Conservation (phyloP, 2,113 vertebrate species). For the Syrrhaptes paradoxus region DNA sequence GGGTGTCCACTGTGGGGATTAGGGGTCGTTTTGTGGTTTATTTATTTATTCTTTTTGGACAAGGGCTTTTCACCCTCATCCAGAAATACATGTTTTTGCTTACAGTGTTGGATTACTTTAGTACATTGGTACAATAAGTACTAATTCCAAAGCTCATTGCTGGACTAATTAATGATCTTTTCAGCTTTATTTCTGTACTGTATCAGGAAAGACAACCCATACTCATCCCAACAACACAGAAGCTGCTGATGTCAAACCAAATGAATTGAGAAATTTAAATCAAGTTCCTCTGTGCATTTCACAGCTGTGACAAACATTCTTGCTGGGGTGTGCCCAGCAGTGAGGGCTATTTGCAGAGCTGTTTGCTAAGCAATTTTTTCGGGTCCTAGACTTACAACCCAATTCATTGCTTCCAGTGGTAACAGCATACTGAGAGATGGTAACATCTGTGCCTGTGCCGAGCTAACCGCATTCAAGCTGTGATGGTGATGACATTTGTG, state of each 20-base stretch:
- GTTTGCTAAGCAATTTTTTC: not conserved
- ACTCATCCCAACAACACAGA: not conserved
- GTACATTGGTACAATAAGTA: not conserved
- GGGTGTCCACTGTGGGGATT: no score
- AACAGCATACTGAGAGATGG: not conserved
- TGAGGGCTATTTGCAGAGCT: slow-evolving; percentile 1
- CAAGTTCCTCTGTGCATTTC: not conserved
- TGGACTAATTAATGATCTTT: not conserved
- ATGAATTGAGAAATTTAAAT: not conserved
- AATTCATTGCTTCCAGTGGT: slow-evolving; percentile 11
- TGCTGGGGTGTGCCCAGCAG: not conserved
- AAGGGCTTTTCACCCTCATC: not conserved
- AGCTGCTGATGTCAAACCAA: not conserved
- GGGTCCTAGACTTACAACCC: not conserved
- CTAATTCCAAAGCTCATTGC: not conserved
- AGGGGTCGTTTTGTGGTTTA: not conserved
- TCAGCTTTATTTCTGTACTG: not conserved
- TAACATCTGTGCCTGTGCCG: slow-evolving; percentile 3
- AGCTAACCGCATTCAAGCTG: slow-evolving; percentile 14
- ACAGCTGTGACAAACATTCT: not conserved
- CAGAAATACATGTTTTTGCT: not conserved
- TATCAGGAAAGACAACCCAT: not conserved
- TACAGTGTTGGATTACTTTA: not conserved
- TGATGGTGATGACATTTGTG: slow-evolving; percentile 20
- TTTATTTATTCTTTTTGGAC: not conserved